Percentiles rank a stretch among this genome's conserved stretches.
These are phyloP conservation scores for Ornithorhynchus anatinus DNA, from an alignment of 2,113 vertebrate species.

Conservation along the genomic window DNA sequence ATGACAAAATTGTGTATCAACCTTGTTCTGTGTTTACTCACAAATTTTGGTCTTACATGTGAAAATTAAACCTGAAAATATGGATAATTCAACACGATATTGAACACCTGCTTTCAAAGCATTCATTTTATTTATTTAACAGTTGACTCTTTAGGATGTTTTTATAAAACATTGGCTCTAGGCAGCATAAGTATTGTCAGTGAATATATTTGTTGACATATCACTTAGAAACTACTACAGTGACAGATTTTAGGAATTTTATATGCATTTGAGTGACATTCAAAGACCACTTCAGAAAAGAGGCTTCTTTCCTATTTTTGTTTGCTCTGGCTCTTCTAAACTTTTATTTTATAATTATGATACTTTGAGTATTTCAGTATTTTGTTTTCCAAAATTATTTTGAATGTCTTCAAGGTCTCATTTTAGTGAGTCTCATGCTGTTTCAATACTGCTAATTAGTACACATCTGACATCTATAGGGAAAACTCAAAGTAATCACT, in stretches of 20 bases:
- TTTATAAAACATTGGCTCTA: slow-evolving; percentile 49
- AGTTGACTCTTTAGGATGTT: slow-evolving; percentile 56
- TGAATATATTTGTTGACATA: slow-evolving; percentile 53
- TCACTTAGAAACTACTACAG: slow-evolving; percentile 30
- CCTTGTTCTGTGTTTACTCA: slow-evolving; percentile 45
- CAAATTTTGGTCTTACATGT: slow-evolving; percentile 40
- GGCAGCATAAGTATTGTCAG: slow-evolving; percentile 41
- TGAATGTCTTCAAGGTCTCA: neutral
- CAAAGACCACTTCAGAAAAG: slow-evolving; percentile 27
- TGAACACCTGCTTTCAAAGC: slow-evolving; percentile 50
- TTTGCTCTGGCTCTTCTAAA: neutral
- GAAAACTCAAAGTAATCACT: neutral
- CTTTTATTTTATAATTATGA: slow-evolving; percentile 5
- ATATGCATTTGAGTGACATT: slow-evolving; percentile 30
- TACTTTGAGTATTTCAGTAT: slow-evolving; percentile 9
- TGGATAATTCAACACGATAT: slow-evolving; percentile 53
- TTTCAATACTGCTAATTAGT: slow-evolving; percentile 15
- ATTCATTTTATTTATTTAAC: slow-evolving; percentile 55
- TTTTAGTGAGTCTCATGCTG: neutral
- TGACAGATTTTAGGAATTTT: slow-evolving; percentile 47
- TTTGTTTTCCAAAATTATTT: slow-evolving; percentile 22
- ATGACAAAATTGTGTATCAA: slow-evolving; percentile 31
- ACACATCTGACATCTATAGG: slow-evolving; percentile 4
- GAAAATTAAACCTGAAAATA: slow-evolving; percentile 54
- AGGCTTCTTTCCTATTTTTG: slow-evolving; percentile 8